These are phyloP conservation scores for Melanogrammus aeglefinus DNA, from an alignment of 2,797 vertebrate genomes.

Conservation along the genomic window DNA sequence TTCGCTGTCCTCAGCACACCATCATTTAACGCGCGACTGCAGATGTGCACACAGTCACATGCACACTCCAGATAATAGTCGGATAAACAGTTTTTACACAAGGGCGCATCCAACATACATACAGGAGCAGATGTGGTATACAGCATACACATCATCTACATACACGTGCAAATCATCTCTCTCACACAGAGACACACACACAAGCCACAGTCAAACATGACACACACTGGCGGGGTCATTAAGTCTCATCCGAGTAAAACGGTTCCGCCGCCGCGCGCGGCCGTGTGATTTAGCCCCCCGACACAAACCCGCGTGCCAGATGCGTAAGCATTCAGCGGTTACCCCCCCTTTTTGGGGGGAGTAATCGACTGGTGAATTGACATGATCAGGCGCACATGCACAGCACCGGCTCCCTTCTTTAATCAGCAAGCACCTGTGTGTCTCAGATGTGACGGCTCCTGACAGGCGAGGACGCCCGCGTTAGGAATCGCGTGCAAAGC, in stretches of 20 bases:
- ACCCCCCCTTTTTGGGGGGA: not conserved
- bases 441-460: conserved; percentile 54
- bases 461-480: conserved; percentile 29
- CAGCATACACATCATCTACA: too few species aligned
- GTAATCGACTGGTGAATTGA: conserved; percentile 53
- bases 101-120: too few species aligned
- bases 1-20: too few species aligned
- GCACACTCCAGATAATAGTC: not conserved
- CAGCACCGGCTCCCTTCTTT: conserved; percentile 21
- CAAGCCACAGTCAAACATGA: conserved; percentile 6
- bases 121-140: too few species aligned
- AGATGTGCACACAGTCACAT: not conserved
- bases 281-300: conserved; percentile 36
- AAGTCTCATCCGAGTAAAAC: conserved; percentile 36
- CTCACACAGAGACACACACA: conserved; percentile 6
- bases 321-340: not conserved
- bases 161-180: too few species aligned
- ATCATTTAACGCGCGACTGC: too few species aligned
- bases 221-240: conserved; percentile 30
- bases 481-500: too few species aligned
- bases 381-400: conserved; percentile 40
- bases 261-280: conserved; percentile 34
- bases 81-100: too few species aligned
- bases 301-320: conserved; percentile 32
- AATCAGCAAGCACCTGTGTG: conserved; percentile 42